A percentile compares a stretch with the other conserved stretches of the same genome.
Conservation (phyloP, 35 echinoderm and acorn worm genomes). For the Nesometra sesokonis region DNA sequence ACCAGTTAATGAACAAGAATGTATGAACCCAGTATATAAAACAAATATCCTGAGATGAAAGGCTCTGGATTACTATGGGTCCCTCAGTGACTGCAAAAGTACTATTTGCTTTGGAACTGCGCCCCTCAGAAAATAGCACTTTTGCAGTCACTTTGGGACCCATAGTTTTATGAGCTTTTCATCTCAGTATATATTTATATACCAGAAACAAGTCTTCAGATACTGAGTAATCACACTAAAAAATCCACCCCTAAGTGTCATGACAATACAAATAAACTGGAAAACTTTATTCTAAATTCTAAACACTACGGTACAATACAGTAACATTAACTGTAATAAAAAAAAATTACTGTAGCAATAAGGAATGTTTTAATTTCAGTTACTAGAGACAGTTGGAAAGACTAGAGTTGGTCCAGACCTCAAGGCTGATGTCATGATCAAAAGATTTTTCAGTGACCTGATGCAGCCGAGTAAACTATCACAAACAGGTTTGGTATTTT, state of each 20-base stretch:
- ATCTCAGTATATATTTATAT: no score
- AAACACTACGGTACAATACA: neutral
- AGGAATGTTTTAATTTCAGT: slow-evolving; percentile 7
- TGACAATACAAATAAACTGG: neutral
- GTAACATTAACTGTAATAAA: neutral
- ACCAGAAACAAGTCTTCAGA: no score
- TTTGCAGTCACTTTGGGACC: no score
- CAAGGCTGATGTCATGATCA: slow-evolving; percentile 18
- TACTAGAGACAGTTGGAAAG: slow-evolving; percentile 18
- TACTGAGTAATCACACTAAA: no score
- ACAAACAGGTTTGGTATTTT: slow-evolving; percentile 9
- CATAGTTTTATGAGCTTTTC: no score
- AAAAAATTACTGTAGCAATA: neutral
- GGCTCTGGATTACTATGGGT: no score
- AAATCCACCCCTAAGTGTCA: neutral
- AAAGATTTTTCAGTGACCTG: slow-evolving; percentile 35
- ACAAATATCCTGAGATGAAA: no score
- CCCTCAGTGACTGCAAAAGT: no score
- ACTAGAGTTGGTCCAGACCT: slow-evolving; percentile 18
- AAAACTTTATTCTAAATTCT: neutral
- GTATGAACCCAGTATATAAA: no score
- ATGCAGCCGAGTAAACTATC: slow-evolving; percentile 34
- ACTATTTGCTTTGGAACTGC: no score
- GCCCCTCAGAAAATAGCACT: no score
- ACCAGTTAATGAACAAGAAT: no score